Evolutionary conservation across 2,797 vertebrate species (phyloP).

Genomic region (Trichosurus vulpecula): DNA sequence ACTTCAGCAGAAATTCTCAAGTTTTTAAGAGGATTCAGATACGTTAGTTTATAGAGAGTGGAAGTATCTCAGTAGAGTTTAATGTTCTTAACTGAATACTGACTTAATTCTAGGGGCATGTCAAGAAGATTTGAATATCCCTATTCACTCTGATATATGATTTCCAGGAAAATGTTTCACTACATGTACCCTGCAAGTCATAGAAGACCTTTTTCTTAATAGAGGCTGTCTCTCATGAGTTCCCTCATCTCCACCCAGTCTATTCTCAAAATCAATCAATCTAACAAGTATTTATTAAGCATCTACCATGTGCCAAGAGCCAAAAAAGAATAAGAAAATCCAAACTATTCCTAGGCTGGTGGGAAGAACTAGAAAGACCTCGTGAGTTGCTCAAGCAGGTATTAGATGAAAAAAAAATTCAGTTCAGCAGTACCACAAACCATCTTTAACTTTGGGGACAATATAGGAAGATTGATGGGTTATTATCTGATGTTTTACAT

Average conservation of each 20-base stretch:
- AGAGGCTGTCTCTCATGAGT: not conserved
- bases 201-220: not conserved
- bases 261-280: not conserved
- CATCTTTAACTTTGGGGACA: not conserved
- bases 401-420: not conserved
- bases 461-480: not conserved
- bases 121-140: not conserved
- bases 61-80: not conserved
- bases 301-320: not conserved
- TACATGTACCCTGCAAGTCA: not conserved
- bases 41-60: constrained; percentile 19
- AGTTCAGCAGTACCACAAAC: not conserved
- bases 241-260: not conserved
- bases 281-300: not conserved
- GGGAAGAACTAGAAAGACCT: not conserved
- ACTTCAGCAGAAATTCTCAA: constrained; percentile 59
- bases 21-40: constrained; percentile 31
- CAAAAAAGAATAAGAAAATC: not conserved
- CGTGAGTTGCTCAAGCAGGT: not conserved
- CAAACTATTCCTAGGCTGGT: not conserved
- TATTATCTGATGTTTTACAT: not conserved
- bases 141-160: not conserved
- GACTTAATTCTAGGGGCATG: not conserved
- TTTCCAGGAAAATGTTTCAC: not conserved
- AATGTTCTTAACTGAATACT: not conserved